Evolutionary conservation across 2,888 invertebrate species (phyloP), one percentile per base, ranked within the genome.

Genomic region (Anaspis maculata): DNA sequence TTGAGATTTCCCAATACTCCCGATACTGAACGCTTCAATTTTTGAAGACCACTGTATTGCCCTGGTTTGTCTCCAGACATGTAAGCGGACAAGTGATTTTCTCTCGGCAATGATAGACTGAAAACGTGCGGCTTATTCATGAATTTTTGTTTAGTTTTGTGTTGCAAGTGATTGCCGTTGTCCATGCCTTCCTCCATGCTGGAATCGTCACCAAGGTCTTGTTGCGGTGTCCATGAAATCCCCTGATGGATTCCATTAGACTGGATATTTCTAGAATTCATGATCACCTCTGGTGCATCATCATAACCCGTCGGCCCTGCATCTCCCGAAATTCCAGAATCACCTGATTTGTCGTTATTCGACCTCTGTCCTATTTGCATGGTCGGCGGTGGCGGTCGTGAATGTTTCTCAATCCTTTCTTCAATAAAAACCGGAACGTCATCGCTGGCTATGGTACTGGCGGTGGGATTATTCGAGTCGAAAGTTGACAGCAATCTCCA

Each of bases 321-420:
- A 56, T 86, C 86, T 1, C 84, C 86, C 0, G 85, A 86, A 47
- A 87, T 87, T 1, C 86, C 87, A 0, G 85, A 86, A 62, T 88
- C 87, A 0, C 83, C 86, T 2, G 84, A 85, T 59, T 85, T 83
- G 53, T 85, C 85, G 40, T 77, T 72, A 30, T 64, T 66, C 12
- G 67, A 68, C 19, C 70, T 61, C 5, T 49, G 76, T 57, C 54
- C 78, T 42, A 28, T 67, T 66, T 22, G 71, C 67, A 25, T 64
- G 62, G 54, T 64, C 57, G 62, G 69, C 51, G 49, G 69, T 52
- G 48, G 72, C 46, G 65, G 73, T 59, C 69, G 71, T 57, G 57
- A 72, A 59, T 67, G 56, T 30, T 70, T 64, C 45, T 71, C 70
- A 28, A 74, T 74, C 24, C 68, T 61, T 38, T 71, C 73, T 51